Evolutionary conservation across 2,888 invertebrate species (phyloP).

Genomic region (Parnassius apollo): DNA sequence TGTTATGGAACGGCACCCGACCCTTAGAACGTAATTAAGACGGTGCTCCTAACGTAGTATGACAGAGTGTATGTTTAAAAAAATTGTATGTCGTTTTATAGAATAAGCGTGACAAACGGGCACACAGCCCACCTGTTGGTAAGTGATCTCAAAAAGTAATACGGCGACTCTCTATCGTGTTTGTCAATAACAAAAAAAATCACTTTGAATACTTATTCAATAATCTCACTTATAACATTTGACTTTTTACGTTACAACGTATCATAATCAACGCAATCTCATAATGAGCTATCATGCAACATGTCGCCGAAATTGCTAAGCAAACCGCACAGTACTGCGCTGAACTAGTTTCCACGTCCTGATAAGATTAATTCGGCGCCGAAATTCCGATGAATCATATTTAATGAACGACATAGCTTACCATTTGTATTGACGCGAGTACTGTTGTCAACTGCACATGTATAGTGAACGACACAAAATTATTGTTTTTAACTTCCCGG

Average conservation of each 20-base stretch:
- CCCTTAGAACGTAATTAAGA: too few species aligned
- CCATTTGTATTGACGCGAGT: conserved; percentile 1
- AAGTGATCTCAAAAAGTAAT: neutral
- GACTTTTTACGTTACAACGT: neutral
- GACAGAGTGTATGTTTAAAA: too few species aligned
- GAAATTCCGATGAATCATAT: conserved; percentile 28
- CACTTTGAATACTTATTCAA: neutral
- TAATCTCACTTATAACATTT: neutral
- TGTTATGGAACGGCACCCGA: too few species aligned
- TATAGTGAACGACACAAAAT: conserved; percentile 1
- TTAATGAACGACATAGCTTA: conserved; percentile 20
- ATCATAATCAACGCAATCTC: conserved; percentile 5
- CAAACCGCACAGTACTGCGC: conserved; percentile 31
- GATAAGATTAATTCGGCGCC: conserved; percentile 67
- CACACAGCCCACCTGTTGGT: too few species aligned
- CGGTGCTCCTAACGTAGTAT: too few species aligned
- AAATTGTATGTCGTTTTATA: too few species aligned
- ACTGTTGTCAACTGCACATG: conserved; percentile 22
- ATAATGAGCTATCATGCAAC: conserved; percentile 19
- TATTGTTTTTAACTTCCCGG: too few species aligned
- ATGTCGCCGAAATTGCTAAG: conserved; percentile 21
- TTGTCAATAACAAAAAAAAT: neutral
- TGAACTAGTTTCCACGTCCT: conserved; percentile 59
- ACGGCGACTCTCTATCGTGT: neutral
- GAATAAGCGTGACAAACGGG: too few species aligned